Percentiles rank a stretch among this genome's conserved stretches.
Evolutionary conservation across 2,888 invertebrate genomes (phyloP).

Genomic region (Imbricaverruca yamaguchii): DNA sequence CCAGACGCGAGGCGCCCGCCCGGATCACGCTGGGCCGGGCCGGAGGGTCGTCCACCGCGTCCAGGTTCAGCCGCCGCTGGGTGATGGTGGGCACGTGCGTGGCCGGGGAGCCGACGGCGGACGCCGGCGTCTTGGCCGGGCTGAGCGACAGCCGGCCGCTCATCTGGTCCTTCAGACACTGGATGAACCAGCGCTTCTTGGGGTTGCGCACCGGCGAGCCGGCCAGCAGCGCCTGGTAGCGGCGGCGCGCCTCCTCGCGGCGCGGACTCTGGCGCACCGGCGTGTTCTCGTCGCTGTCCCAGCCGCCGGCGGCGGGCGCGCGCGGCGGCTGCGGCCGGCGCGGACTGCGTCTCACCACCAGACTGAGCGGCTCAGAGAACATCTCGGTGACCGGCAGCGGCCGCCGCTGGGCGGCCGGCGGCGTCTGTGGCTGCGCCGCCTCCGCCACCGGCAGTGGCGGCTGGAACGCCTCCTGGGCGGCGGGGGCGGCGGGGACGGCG

Average conservation of each 20-base stretch:
- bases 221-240: constrained; percentile 8
- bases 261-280: constrained; percentile 19
- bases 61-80: constrained; percentile 16
- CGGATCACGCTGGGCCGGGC: constrained; percentile 18
- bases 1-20: background rate
- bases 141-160: constrained; percentile 11
- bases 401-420: background rate
- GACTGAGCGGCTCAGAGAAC: constrained; percentile 17
- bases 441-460: too few relatives aligned
- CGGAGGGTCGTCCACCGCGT: constrained; percentile 13
- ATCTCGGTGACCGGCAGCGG: constrained; percentile 9
- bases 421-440: background rate
- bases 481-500: background rate
- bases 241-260: constrained; percentile 20
- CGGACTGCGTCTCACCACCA: constrained; percentile 20
- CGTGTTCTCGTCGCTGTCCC: constrained; percentile 23
- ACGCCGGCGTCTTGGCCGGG: constrained; percentile 9
- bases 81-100: constrained; percentile 18
- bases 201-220: constrained; percentile 20
- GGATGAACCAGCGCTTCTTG: constrained; percentile 23
- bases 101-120: background rate
- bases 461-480: background rate
- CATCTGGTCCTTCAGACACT: constrained; percentile 22
- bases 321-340: background rate
- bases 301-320: background rate